phyloP scores from a whole-genome alignment of 2,888 invertebrate species.

The Caenorhabditis plicata region DNA sequence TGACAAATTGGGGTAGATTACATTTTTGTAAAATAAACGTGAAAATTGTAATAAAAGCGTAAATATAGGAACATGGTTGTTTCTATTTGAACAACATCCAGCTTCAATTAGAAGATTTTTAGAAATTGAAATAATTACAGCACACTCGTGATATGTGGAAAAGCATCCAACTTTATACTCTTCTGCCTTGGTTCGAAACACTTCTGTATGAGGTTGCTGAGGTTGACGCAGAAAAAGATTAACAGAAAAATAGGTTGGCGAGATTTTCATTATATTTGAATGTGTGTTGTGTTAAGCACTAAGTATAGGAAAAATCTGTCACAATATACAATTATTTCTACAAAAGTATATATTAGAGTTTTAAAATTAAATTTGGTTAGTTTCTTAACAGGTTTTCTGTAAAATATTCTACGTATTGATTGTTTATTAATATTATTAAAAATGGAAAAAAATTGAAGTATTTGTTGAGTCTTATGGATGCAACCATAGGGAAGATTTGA shows the following conservation, averaged over 20 bases:
- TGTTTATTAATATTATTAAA: neutral
- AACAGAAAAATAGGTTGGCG: constrained; percentile 57
- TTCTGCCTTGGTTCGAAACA: constrained; percentile 64
- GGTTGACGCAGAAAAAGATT: constrained; percentile 57
- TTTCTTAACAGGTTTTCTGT: neutral
- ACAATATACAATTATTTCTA: too few relatives aligned
- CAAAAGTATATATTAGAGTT: neutral
- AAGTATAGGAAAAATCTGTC: too few relatives aligned
- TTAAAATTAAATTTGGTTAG: neutral
- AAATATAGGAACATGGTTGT: too few relatives aligned
- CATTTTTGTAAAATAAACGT: too few relatives aligned
- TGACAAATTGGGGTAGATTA: too few relatives aligned
- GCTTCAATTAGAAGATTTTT: too few relatives aligned
- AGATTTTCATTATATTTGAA: neutral
- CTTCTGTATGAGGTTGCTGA: constrained; percentile 58
- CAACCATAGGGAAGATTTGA: too few relatives aligned
- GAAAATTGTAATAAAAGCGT: too few relatives aligned
- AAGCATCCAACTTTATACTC: constrained; percentile 63
- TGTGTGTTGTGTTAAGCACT: too few relatives aligned
- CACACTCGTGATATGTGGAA: constrained; percentile 61
- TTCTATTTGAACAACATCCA: too few relatives aligned
- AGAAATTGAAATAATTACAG: constrained; percentile 24
- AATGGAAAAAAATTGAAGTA: too few relatives aligned
- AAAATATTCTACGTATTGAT: neutral
- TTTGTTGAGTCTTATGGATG: too few relatives aligned